Percentiles rank a stretch among this genome's conserved stretches.
These are phyloP conservation scores for Triplophysa yarkandensis DNA, from an alignment of 2,797 vertebrate species.

Conservation along the genomic window DNA sequence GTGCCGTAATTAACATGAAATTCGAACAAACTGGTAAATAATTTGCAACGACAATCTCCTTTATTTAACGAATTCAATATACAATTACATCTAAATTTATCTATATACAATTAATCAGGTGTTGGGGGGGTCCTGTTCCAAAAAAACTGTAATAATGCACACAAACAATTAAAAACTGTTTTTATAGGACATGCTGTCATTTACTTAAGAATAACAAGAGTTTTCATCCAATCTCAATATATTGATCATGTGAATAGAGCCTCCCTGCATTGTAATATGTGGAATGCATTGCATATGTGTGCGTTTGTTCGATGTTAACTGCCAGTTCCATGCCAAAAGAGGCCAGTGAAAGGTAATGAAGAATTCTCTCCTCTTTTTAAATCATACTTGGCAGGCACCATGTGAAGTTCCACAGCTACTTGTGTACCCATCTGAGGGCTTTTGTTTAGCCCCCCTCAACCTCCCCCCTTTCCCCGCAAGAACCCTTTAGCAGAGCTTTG, in stretches of 20 bases:
- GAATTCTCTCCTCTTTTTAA: slow-evolving; percentile 48
- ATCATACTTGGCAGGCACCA: slow-evolving; percentile 73
- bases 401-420: slow-evolving; percentile 80
- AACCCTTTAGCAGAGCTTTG: slow-evolving; percentile 65
- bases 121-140: too few species aligned
- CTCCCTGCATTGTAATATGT: neutral
- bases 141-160: too few species aligned
- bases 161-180: too few species aligned
- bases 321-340: slow-evolving; percentile 67
- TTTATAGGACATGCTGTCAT: too few species aligned
- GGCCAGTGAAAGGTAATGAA: slow-evolving; percentile 65
- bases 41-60: too few species aligned
- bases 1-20: too few species aligned
- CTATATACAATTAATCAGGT: too few species aligned
- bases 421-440: slow-evolving; percentile 76
- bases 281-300: slow-evolving; percentile 67
- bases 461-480: slow-evolving; percentile 61
- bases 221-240: too few species aligned
- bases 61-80: too few species aligned
- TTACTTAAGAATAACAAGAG: too few species aligned
- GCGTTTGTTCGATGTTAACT: slow-evolving; percentile 43
- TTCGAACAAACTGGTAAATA: too few species aligned
- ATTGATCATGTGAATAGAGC: neutral
- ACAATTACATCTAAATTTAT: too few species aligned
- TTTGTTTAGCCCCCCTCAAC: slow-evolving; percentile 73